Evolutionary conservation across 2,113 vertebrate genomes (phyloP).

Genomic region (Ptilonorhynchus violaceus): DNA sequence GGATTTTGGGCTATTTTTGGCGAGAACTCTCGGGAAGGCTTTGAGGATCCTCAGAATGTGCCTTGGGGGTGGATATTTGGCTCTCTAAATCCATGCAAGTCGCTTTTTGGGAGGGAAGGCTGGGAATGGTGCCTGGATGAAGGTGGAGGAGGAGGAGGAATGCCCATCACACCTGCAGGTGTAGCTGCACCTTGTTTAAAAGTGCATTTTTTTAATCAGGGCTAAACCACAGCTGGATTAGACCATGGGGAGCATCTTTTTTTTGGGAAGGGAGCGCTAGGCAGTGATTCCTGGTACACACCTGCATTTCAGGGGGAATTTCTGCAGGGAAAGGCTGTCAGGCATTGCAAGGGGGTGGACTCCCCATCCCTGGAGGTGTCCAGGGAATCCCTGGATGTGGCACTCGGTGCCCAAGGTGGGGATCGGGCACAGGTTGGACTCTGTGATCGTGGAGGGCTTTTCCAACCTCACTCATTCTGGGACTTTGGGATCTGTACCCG

Average conservation of each 20-base stretch:
- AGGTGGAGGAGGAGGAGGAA: neutral
- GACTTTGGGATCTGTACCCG: fast-evolving
- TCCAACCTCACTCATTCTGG: fast-evolving
- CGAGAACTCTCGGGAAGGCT: neutral
- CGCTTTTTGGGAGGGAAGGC: neutral
- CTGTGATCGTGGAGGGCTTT: neutral
- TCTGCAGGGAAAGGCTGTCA: neutral
- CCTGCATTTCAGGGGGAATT: neutral
- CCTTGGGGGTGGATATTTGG: neutral
- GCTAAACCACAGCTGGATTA: neutral
- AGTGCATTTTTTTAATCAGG: fast-evolving
- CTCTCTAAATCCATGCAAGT: neutral
- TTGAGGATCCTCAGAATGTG: neutral
- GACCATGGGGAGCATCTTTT: neutral
- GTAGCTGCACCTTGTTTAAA: fast-evolving
- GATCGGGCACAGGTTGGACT: fast-evolving
- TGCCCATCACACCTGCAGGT: neutral
- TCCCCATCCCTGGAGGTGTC: neutral
- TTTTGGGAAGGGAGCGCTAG: fast-evolving
- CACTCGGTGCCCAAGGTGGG: neutral
- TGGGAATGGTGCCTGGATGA: fast-evolving
- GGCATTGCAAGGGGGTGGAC: neutral
- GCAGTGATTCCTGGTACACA: neutral
- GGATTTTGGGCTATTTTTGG: neutral
- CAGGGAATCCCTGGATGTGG: fast-evolving